Percentiles rank a stretch among this genome's conserved stretches.
Conservation (phyloP, 2,797 vertebrate genomes). For the Knipowitschia caucasica region DNA sequence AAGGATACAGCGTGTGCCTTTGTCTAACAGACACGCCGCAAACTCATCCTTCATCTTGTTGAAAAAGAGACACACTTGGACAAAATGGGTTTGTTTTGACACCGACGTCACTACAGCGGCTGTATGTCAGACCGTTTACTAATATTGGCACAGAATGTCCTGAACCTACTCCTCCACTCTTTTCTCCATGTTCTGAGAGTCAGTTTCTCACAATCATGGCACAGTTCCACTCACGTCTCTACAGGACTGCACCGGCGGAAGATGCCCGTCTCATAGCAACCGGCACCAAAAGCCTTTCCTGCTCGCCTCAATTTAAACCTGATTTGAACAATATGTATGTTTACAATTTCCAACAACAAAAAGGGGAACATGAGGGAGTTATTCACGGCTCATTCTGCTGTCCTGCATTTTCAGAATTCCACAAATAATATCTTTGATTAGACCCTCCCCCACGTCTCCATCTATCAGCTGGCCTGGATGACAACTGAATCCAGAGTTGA, state of each 20-base stretch:
- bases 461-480: no score
- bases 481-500: no score
- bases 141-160: background rate
- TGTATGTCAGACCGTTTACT: background rate
- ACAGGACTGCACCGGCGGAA: constrained; percentile 3
- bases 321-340: background rate
- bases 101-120: background rate
- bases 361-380: background rate
- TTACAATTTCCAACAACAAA: background rate
- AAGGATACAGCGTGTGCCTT: no score
- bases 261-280: constrained; percentile 7
- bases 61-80: background rate
- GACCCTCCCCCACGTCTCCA: no score
- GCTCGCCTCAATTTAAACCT: background rate
- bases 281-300: background rate
- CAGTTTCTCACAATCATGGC: constrained; percentile 2
- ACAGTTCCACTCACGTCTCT: background rate
- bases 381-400: background rate
- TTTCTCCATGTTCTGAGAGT: background rate
- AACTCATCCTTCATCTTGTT: no score
- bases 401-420: background rate
- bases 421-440: background rate
- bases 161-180: background rate
- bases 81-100: background rate
- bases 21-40: no score